Evolutionary conservation across 2,888 invertebrate genomes (phyloP).

Genomic region (Eristalis tenax): DNA sequence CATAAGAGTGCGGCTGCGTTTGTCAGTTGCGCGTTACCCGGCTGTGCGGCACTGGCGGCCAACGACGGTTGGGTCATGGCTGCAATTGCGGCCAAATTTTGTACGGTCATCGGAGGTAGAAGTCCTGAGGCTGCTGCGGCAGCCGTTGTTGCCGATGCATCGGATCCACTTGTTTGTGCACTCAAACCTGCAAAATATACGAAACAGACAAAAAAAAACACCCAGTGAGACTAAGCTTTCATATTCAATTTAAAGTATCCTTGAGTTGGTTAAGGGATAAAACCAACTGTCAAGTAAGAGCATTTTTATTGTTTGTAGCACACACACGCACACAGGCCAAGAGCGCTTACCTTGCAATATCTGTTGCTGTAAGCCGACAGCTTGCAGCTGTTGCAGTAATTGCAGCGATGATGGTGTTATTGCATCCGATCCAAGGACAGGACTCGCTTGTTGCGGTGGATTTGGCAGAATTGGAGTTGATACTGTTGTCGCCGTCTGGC

Average conservation of each 20-base stretch:
- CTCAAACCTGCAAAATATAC: slow-evolving; percentile 75
- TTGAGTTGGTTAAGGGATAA: slow-evolving; percentile 42
- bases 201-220: slow-evolving; percentile 3
- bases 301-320: not conserved
- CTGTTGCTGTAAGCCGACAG: slow-evolving; percentile 85
- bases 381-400: slow-evolving; percentile 86
- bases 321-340: not conserved
- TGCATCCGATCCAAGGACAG: slow-evolving; percentile 81
- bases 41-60: slow-evolving; percentile 78
- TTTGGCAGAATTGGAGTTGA: slow-evolving; percentile 82
- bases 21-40: slow-evolving; percentile 79
- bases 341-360: slow-evolving; percentile 83
- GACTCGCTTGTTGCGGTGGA: slow-evolving; percentile 81
- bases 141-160: slow-evolving; percentile 76
- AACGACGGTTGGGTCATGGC: slow-evolving; percentile 82
- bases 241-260: slow-evolving; percentile 52
- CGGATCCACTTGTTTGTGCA: slow-evolving; percentile 78
- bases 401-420: slow-evolving; percentile 85
- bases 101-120: slow-evolving; percentile 92
- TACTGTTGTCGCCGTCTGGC: slow-evolving; percentile 82
- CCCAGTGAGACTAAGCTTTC: slow-evolving; percentile 27
- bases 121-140: slow-evolving; percentile 82
- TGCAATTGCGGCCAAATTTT: slow-evolving; percentile 94
- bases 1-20: slow-evolving; percentile 81
- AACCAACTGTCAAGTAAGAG: slow-evolving; percentile 17